Conservation (phyloP, 2,888 invertebrate genomes). For the Drosophila subsilvestris region DNA sequence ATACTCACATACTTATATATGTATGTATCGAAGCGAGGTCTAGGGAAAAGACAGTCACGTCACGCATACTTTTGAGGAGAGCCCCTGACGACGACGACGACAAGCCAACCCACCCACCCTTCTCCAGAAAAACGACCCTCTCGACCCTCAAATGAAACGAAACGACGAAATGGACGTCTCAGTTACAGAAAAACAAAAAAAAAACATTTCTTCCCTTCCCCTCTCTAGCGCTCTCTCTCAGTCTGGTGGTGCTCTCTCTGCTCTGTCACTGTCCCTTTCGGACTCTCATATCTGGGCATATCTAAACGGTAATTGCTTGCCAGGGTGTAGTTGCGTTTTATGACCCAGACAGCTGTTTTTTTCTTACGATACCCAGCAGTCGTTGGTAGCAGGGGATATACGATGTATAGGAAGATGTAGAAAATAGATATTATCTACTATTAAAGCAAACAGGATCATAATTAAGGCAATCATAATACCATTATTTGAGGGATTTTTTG, state of each 20-base stretch:
- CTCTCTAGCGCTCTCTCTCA: neutral
- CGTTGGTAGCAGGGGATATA: neutral
- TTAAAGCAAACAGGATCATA: no score
- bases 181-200: slow-evolving; percentile 46
- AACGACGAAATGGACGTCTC: slow-evolving; percentile 62
- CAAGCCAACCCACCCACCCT: no score
- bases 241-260: slow-evolving; percentile 17
- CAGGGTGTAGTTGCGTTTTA: slow-evolving; percentile 68
- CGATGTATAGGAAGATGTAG: no score
- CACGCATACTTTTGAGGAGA: slow-evolving; percentile 49
- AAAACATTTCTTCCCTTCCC: slow-evolving; percentile 25
- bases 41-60: slow-evolving; percentile 5
- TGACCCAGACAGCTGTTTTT: slow-evolving; percentile 72
- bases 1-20: slow-evolving; percentile 1
- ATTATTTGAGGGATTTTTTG: no score
- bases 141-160: slow-evolving; percentile 8
- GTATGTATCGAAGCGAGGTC: neutral
- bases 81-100: no score
- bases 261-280: neutral
- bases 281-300: slow-evolving; percentile 41
- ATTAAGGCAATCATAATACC: no score
- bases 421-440: no score
- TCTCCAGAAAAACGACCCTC: slow-evolving; percentile 23
- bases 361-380: neutral
- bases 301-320: slow-evolving; percentile 75